Evolutionary conservation across 37 sponge, comb jelly and placozoan genomes (phyloP).

Genomic region (Amphimedon queenslandica): DNA sequence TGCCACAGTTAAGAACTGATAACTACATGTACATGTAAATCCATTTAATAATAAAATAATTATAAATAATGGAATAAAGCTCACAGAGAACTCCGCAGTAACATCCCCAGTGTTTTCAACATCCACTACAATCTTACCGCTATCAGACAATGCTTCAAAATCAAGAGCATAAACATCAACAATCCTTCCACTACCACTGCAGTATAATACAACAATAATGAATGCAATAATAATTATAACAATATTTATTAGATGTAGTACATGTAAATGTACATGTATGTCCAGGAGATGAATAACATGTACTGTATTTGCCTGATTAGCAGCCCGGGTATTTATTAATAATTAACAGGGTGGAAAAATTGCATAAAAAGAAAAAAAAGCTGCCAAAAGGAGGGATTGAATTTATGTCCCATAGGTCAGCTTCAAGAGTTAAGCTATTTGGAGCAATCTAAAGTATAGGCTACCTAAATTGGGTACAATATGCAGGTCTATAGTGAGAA

Average conservation of each 20-base stretch:
- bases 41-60: neutral
- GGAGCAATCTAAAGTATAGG: too few relatives aligned
- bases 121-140: conserved; percentile 45
- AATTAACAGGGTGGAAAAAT: neutral
- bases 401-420: too few relatives aligned
- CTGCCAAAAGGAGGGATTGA: neutral
- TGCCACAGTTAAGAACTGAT: conserved; percentile 35
- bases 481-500: too few relatives aligned
- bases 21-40: conserved; percentile 3
- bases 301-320: too few relatives aligned
- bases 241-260: neutral
- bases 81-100: conserved; percentile 44
- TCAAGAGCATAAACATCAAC: conserved; percentile 39
- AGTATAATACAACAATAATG: neutral
- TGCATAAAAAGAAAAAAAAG: too few relatives aligned
- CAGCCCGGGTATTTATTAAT: too few relatives aligned
- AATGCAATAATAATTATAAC: neutral
- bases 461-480: too few relatives aligned
- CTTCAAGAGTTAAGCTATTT: too few relatives aligned
- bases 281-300: neutral
- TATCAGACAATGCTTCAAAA: conserved; percentile 23
- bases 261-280: conserved; percentile 5
- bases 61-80: neutral
- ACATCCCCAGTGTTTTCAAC: conserved; percentile 73
- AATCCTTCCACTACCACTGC: conserved; percentile 54